Evolutionary conservation across 1,140 invertebrate species (phyloP), one percentile per base, ranked within the genome.

Genomic region (Bombus superbus): DNA sequence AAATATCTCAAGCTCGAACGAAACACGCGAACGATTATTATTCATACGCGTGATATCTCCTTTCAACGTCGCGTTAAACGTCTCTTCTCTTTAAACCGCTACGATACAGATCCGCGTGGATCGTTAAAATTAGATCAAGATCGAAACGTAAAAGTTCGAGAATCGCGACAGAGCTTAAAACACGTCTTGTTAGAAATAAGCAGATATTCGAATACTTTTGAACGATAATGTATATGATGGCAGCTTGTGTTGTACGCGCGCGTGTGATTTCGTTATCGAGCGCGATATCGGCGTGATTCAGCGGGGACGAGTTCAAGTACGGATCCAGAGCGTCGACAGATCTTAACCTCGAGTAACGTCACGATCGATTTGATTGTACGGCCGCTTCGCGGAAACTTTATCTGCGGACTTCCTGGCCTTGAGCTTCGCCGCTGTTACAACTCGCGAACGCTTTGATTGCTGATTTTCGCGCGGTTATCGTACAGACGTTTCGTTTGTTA

Each of bases 271-370:
- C n/a, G 77, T 73, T 81, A 85, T 81, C 83, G 32, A n/a, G 11
- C 32, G 53, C 32, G 78, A 68, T 85, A 85, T 81, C 84, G 62
- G 79, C 42, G 15, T 85, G 84, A 85, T 85, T 85, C 84, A 85
- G 38, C 84, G 78, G 32, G 4, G 71, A 62, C 84, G 79, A 57
- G 84, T 85, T 85, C 84, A 85, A 81, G 84, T 75, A 81, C 78
- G 35, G 78, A 85, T 81, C 15, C 40, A n/a, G 47, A 81, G 57
- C 68, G 68, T 73, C 76, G 83, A 80, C 69, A 44, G 83, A 80
- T 85, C 83, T 83, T 89, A 83, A 89, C 84, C 84, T 89, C 76
- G 78, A 82, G 42, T 80, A 81, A 79, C 83, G 69, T 89, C 72
- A 78, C 78, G 44, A 76, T 62, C 40, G 32, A n/a, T 83, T 69